Evolutionary conservation across 2,113 vertebrate species (phyloP), one percentile per base, ranked within the genome.

Genomic region (Halichoerus grypus): DNA sequence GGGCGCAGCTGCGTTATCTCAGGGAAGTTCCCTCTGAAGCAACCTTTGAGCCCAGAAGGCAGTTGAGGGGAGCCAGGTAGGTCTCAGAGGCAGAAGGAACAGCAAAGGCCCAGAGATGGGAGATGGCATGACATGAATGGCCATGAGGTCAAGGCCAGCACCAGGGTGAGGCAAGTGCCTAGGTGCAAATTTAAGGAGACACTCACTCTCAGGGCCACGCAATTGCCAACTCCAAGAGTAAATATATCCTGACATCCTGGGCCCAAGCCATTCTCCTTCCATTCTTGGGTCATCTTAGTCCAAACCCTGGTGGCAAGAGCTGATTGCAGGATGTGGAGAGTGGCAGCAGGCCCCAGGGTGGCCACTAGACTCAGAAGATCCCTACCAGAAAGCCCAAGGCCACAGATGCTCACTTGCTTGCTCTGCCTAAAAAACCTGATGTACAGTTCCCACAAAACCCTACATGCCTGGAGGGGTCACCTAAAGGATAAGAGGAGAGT

Each of bases 71-170:
- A 31, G 6, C 61, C 51, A 26, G 0, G 13, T 4, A 11, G 57
- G 1, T 84, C n/a, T 79, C 83, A 31, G 18, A 16, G 9, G 9
- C 18, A 31, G 16, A 71, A 91, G 33, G 33, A 55, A 21, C 1
- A 39, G 21, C 46, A 39, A 67, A 57, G 8, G 1, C 28, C 19
- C 21, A 51, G 57, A 36, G 59, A 13, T 61, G 3, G 51, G 18
- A 81, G 24, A 26, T 5, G 15, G 0, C 2, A 0, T 24, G 14
- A 36, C 10, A 7, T 33, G 18, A 42, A 21, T 0, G 13, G 9
- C 74, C 82, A 36, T 7, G 24, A 83, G 51, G 36, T 69, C 74
- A 82, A 24, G 65, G 22, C 22, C 7, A 4, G 74, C 46, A 14
- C 18, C 4, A 77, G 15, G n/a, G n/a, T 11, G 16, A 83, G 13